A percentile compares a stretch with the other conserved stretches of the same genome.
phyloP scores from a whole-genome alignment of 1,140 invertebrate genomes.

The Cephus cinctus region DNA sequence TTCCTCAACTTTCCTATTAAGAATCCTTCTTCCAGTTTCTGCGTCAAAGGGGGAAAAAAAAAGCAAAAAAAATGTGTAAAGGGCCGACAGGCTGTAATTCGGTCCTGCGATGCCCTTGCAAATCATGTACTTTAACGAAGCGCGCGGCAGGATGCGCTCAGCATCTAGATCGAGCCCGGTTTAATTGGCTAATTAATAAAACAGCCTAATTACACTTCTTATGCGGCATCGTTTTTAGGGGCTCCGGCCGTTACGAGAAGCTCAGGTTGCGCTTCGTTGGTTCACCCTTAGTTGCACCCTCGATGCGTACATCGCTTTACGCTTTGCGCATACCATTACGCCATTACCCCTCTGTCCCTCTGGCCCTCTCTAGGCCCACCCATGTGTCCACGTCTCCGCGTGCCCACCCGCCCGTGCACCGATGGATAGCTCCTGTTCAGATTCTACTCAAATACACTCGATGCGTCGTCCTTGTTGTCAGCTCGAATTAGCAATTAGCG shows the following conservation, averaged over 20 bases:
- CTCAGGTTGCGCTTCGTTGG: constrained; percentile 14
- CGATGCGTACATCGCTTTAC: neutral
- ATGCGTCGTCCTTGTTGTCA: no score
- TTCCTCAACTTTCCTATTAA: no score
- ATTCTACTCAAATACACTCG: no score
- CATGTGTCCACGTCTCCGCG: no score
- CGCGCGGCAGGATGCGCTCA: constrained; percentile 18
- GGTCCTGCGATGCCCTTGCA: constrained; percentile 14
- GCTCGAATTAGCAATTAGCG: no score
- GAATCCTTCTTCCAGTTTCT: no score
- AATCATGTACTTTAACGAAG: constrained; percentile 27
- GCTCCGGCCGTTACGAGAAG: constrained; percentile 14
- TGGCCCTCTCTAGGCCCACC: no score
- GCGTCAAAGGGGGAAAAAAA: no score
- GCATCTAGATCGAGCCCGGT: constrained; percentile 36
- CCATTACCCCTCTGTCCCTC: neutral
- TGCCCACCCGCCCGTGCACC: no score
- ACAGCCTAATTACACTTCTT: constrained; percentile 35
- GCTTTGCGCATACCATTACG: neutral
- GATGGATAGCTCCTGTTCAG: no score
- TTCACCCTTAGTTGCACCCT: neutral
- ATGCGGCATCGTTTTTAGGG: constrained; percentile 30
- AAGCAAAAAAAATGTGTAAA: no score
- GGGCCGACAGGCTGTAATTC: no score
- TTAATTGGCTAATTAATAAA: constrained; percentile 50